Base-by-base conservation (phyloP, 1,140 invertebrate genomes). In the Cotesia vestalis region DNA sequence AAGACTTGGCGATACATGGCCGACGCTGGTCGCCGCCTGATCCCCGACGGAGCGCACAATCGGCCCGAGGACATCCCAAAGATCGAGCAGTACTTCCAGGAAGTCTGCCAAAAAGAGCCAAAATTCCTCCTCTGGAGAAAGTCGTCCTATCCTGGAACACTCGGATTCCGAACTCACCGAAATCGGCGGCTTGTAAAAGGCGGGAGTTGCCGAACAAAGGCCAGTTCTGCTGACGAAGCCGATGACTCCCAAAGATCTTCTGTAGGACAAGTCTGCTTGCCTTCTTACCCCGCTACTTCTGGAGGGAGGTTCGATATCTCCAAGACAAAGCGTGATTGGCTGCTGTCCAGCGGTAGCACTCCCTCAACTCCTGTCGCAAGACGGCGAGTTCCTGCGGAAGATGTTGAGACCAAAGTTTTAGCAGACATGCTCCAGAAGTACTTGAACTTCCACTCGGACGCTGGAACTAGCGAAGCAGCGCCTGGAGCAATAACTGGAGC, bases 1-100 rank as follows among this genome's bases (percentile, higher is more conserved):
- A 96, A 96, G 85, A 95, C 94, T 17, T 96, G 94, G 94, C 88
- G 94, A 71, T 95, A 95, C 81, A 96, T 96, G 94, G 90, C 94
- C 0, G 94, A 96, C 78, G 94, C 94, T 9, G 94, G 94, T n/a
- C 90, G 93, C 55, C 92, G 92, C 78, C 87, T 96, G 11, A 92
- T 96, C 53, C 94, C 94, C 0, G 94, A 95, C 63, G 91, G 91
- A 2, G 89, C 88, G 0, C 89, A 90, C 78, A 91, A 92, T 84
- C 87, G 90, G 4, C 78, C 88, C 1, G 93, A 94, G 78, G 93
- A 94, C 78, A 88, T 95, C 35, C 91, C 92, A 0, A 90, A 91
- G 73, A 91, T 95, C 62, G 94, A 95, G 80, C 91, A 92, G 12
- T 93, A 95, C 78, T 96, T 95, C 80, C 93, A 95, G 79, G 90